Evolutionary conservation across 2,797 vertebrate genomes (phyloP), one percentile per base, ranked within the genome.

Genomic region (Pangasius macronema): DNA sequence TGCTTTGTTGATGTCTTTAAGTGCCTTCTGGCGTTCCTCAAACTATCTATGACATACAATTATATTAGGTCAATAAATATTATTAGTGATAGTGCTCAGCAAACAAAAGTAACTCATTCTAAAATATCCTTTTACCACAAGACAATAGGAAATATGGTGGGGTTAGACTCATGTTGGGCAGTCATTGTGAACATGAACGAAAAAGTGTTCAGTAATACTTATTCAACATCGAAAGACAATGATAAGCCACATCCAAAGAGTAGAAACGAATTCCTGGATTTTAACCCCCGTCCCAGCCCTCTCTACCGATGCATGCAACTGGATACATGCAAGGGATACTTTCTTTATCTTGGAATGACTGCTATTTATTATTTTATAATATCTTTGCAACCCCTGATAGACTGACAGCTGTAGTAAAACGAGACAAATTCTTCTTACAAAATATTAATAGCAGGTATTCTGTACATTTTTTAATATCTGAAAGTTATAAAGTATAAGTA

Each of bases 371-470:
- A 94, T 88, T 89, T 92, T 82, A 88, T 87, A 88, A 89, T 89
- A 91, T 92, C 94, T 91, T 89, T 93, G 95, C 96, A 94, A 95
- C 96, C 96, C 96, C 96, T 96, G 95, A 96, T 96, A 95, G 81
- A 96, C 97, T 95, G 95, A 97, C 96, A 96, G 95, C 97, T 96
- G 96, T 97, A 98, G 97, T 97, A 96, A 97, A 98, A 97, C 96
- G 96, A 98, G 95, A 98, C 96, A 96, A 95, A 94, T 96, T 92
- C 94, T 93, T 96, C 94, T 97, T 97, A 97, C 97, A 98, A 98
- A 98, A 97, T 97, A 98, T 97, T 98, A 97, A 97, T 96, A 96
- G 96, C 97, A 96, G 94, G 92, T 93, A 93, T 95, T 97, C 95
- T 97, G 96, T 97, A 97, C 96, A 96, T 93, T 97, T 92, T 88